Base-by-base conservation (phyloP, 2,113 vertebrate species). In the Struthio camelus region DNA sequence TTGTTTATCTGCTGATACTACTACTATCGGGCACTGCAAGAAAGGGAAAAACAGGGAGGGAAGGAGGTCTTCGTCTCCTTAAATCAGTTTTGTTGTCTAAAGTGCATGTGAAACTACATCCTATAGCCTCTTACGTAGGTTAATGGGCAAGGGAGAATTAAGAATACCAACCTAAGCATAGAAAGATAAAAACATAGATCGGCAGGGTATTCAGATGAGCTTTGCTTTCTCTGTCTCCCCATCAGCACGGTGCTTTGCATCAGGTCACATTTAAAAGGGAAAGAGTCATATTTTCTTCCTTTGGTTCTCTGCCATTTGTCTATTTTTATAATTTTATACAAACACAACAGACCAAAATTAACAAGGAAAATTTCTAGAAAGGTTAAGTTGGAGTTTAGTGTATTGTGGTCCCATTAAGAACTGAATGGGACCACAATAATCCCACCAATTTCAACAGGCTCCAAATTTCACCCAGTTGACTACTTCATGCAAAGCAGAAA, bases 61-160 rank as follows among this genome's bases (percentile, higher is more conserved):
- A 3, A 28, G 23, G 17, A 36, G 20, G 24, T 32, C 75, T 53
- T 42, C 27, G 9, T 14, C 17, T 27, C 71, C 38, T 89, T 36
- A 18, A 76, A 17, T 13, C 9, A 11, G 12, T 27, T 67, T 30
- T n/a, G 20, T 40, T 20, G n/a, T 19, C 61, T 32, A 32, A 59
- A 48, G 24, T 4, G 27, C 8, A 32, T 51, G 36, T 32, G 61
- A 56, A 44, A 17, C 13, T 4, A 7, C 5, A 3, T 17, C 24
- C 30, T 22, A 15, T 32, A 42, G 25, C 42, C 19, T 59, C 19
- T 32, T 9, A 22, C 0, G 0, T 2, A 18, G 44, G 19, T 38
- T 44, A 44, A 50, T 11, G 14, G 20, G 15, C 44, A 32, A 14
- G 44, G 8, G 11, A 50, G 67, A 16, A 42, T 50, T 48, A 14